Conservation (phyloP, 2,113 vertebrate genomes). For the Micronycteris hirsuta region DNA sequence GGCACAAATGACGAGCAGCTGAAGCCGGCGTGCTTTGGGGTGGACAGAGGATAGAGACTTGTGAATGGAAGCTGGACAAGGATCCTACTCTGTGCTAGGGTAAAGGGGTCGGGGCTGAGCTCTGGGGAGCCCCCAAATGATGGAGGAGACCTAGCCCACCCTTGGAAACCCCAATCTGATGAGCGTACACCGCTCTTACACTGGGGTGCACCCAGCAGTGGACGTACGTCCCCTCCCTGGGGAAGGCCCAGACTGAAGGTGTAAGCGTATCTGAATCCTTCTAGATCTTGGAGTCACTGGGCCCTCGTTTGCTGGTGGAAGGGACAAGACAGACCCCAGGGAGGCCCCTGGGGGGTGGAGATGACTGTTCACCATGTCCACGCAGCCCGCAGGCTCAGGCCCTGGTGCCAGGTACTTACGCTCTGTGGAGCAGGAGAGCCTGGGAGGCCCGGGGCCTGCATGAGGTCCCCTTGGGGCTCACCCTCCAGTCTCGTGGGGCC, state of each 20-base stretch:
- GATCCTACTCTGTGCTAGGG: neutral
- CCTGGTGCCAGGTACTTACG: slow-evolving; percentile 72
- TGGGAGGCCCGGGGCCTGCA: slow-evolving; percentile 81
- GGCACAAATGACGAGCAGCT: slow-evolving; percentile 76
- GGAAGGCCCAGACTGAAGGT: neutral
- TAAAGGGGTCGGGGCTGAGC: neutral
- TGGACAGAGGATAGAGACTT: neutral
- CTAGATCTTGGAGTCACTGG: neutral
- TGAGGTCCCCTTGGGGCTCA: slow-evolving; percentile 77
- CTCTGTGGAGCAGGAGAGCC: slow-evolving; percentile 77
- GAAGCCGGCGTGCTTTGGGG: slow-evolving; percentile 79
- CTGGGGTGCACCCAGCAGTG: neutral
- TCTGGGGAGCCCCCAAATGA: neutral
- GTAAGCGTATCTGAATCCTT: neutral
- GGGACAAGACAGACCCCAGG: neutral
- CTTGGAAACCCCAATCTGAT: neutral
- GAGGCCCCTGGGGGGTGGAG: neutral
- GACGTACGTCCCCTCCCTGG: neutral
- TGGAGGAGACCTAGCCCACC: neutral
- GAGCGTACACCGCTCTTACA: neutral
- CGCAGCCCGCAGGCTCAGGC: neutral
- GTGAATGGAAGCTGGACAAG: neutral
- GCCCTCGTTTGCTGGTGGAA: neutral
- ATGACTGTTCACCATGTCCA: neutral
- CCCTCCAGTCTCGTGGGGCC: slow-evolving; percentile 78